Conservation (phyloP, 2,888 invertebrate species). For the Pecten maximus region DNA sequence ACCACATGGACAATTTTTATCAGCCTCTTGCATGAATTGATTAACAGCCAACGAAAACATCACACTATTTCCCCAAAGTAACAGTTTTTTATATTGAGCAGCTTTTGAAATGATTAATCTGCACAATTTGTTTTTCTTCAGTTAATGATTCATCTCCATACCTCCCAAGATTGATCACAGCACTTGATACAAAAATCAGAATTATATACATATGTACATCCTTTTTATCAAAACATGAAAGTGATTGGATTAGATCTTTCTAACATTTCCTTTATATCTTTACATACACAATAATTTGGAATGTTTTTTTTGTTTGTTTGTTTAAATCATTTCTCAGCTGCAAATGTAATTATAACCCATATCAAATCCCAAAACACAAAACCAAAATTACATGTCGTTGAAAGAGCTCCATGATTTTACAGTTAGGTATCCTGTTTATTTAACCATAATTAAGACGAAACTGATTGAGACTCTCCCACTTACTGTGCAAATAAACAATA, state of each 20-base stretch:
- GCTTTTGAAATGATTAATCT: constrained; percentile 1
- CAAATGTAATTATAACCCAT: background rate
- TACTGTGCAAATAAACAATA: background rate
- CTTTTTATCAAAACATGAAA: background rate
- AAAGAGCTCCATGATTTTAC: background rate
- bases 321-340: background rate
- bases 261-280: background rate
- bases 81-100: background rate
- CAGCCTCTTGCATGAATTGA: background rate
- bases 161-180: background rate
- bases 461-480: background rate
- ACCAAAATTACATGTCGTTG: background rate
- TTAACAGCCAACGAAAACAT: background rate
- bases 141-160: background rate
- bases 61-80: background rate
- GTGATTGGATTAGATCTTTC: background rate
- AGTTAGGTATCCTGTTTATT: background rate
- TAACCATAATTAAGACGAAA: background rate
- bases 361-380: constrained; percentile 10
- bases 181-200: background rate
- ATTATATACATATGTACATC: background rate
- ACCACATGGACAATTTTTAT: background rate
- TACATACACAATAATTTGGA: background rate
- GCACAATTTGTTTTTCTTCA: background rate
- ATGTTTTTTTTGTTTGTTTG: background rate